Evolutionary conservation across 2,113 vertebrate species (phyloP).

Genomic region (Channa argus): DNA sequence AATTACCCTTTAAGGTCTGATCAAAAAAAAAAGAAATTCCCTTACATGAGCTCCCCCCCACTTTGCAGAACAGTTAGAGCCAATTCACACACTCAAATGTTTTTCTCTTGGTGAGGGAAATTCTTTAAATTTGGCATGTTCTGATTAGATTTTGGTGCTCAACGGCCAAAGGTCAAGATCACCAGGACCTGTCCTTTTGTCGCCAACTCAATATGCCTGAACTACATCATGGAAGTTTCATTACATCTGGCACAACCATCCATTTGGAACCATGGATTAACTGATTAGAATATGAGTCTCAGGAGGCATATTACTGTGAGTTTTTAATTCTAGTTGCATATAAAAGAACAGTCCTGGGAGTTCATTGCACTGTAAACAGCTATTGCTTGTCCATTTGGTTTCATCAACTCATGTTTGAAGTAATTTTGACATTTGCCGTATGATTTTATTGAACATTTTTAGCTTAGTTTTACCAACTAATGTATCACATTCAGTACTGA

Average conservation of each 20-base stretch:
- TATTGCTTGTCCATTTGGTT: constrained; percentile 30
- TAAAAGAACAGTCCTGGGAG: background rate
- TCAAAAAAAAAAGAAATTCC: no score
- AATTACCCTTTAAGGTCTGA: background rate
- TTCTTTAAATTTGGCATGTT: no score
- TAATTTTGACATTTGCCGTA: constrained; percentile 8
- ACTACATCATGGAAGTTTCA: no score
- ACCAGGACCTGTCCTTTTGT: no score
- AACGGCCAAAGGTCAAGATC: no score
- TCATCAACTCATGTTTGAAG: constrained; percentile 7
- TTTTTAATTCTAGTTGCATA: background rate
- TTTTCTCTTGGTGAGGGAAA: background rate
- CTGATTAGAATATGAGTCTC: no score
- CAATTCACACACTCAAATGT: background rate
- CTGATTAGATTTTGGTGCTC: no score
- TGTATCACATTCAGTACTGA: constrained; percentile 15
- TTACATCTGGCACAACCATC: no score
- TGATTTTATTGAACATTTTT: constrained; percentile 13
- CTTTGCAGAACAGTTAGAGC: background rate
- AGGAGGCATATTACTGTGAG: no score
- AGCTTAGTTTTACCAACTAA: constrained; percentile 26
- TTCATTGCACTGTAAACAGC: constrained; percentile 20
- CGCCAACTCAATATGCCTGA: no score
- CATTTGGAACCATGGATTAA: no score
- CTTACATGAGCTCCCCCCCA: background rate